These are phyloP conservation scores for Girardinichthys multiradiatus DNA, from an alignment of 2,113 vertebrate genomes.

Conservation along the genomic window DNA sequence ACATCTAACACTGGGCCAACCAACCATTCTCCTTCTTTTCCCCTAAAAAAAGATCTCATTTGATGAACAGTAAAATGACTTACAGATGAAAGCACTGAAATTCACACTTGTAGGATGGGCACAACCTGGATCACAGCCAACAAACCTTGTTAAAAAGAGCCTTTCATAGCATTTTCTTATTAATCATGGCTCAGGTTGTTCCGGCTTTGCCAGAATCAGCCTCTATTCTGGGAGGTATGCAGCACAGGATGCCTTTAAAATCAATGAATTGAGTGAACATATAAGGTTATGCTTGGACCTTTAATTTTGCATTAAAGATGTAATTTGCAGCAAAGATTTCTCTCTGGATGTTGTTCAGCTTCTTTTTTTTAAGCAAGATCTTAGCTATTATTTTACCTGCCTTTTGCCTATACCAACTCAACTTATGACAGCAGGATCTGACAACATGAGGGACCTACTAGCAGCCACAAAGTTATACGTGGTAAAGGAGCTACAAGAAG, in stretches of 20 bases:
- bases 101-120: constrained; percentile 24
- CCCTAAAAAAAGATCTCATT: constrained; percentile 43
- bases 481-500: background rate
- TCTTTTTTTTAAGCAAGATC: background rate
- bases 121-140: constrained; percentile 15
- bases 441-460: background rate
- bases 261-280: constrained; percentile 37
- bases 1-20: constrained; percentile 57
- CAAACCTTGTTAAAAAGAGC: constrained; percentile 17
- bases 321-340: background rate
- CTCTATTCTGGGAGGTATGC: constrained; percentile 18
- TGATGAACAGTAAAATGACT: constrained; percentile 40
- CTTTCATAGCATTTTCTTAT: constrained; percentile 50
- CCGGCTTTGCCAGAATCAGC: constrained; percentile 31
- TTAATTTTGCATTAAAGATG: constrained; percentile 16
- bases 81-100: constrained; percentile 26
- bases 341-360: background rate
- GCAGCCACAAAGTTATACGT: too few species aligned
- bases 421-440: background rate
- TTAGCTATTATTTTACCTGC: background rate
- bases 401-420: background rate
- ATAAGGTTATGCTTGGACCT: constrained; percentile 13
- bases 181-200: constrained; percentile 31
- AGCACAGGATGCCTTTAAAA: constrained; percentile 33
- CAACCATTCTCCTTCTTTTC: constrained; percentile 29